phyloP scores from a whole-genome alignment of 2,888 invertebrate genomes.

The Drosophila peninsularis region DNA sequence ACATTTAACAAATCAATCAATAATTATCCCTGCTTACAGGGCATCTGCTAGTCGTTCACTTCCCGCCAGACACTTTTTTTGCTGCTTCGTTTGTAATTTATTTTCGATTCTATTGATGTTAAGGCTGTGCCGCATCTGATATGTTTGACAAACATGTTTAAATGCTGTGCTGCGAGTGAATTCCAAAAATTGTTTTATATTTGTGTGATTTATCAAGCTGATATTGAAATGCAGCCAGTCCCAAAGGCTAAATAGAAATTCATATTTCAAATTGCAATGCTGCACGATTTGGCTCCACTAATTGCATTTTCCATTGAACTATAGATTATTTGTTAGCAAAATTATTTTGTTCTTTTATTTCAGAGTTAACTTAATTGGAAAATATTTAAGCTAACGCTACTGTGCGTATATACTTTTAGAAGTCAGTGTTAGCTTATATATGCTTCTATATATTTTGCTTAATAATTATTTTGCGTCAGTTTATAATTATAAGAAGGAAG shows the following conservation, averaged over 20 bases:
- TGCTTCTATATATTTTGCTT: too few species aligned
- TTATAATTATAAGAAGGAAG: too few species aligned
- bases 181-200: constrained; percentile 32
- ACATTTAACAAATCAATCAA: background rate
- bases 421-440: too few species aligned
- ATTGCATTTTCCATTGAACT: background rate
- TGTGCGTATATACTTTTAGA: background rate
- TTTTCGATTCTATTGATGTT: constrained; percentile 40
- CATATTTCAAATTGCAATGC: constrained; percentile 2
- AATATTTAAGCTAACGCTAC: background rate
- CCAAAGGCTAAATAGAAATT: constrained; percentile 8
- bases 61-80: background rate
- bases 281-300: background rate
- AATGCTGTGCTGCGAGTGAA: constrained; percentile 18
- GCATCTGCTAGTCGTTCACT: background rate
- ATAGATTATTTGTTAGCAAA: background rate
- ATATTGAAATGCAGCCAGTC: background rate
- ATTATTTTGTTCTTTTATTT: background rate
- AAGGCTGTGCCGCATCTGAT: constrained; percentile 12
- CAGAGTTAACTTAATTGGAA: background rate
- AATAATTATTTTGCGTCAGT: too few species aligned
- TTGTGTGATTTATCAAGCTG: constrained; percentile 26
- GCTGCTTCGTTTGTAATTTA: constrained; percentile 54
- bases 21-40: background rate
- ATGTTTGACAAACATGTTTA: constrained; percentile 18